Percentiles rank a stretch among this genome's conserved stretches.
These are phyloP conservation scores for Lydus trimaculatus DNA, from an alignment of 2,888 invertebrate species.

Conservation along the genomic window DNA sequence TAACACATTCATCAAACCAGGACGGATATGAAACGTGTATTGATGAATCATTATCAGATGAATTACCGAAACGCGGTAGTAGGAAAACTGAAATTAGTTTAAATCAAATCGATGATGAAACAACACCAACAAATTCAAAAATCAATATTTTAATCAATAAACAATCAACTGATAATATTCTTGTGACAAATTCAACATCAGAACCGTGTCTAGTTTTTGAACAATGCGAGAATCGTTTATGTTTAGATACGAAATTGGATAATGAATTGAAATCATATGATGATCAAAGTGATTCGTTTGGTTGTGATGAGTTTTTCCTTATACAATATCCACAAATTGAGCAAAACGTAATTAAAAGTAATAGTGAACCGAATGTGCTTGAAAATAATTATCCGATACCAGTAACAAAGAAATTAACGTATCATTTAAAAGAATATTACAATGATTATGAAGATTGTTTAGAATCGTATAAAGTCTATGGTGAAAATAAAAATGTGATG, in stretches of 20 bases:
- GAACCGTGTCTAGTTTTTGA: slow-evolving; percentile 45
- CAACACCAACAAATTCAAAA: slow-evolving; percentile 53
- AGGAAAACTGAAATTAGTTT: slow-evolving; percentile 18
- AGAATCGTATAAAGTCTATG: slow-evolving; percentile 61
- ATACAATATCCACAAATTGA: slow-evolving; percentile 52
- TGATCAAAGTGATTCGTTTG: slow-evolving; percentile 41
- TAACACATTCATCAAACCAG: slow-evolving; percentile 46
- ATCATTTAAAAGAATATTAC: slow-evolving; percentile 66
- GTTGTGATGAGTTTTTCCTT: slow-evolving; percentile 58
- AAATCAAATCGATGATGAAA: slow-evolving; percentile 37
- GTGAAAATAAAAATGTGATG: slow-evolving; percentile 28
- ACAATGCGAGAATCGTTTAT: slow-evolving; percentile 45
- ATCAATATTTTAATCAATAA: slow-evolving; percentile 35
- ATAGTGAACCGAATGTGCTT: slow-evolving; percentile 54
- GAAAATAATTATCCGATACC: slow-evolving; percentile 42
- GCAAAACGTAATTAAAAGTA: slow-evolving; percentile 48
- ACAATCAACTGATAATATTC: slow-evolving; percentile 25
- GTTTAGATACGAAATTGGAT: slow-evolving; percentile 49
- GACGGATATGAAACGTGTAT: slow-evolving; percentile 70
- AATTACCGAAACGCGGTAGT: slow-evolving; percentile 32
- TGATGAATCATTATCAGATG: slow-evolving; percentile 66
- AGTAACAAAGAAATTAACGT: slow-evolving; percentile 38
- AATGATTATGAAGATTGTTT: slow-evolving; percentile 71
- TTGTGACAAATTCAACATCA: slow-evolving; percentile 31
- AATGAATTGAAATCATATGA: slow-evolving; percentile 50